Base-by-base conservation (phyloP, 2,888 invertebrate genomes). In the Nemotelus nigrinus region DNA sequence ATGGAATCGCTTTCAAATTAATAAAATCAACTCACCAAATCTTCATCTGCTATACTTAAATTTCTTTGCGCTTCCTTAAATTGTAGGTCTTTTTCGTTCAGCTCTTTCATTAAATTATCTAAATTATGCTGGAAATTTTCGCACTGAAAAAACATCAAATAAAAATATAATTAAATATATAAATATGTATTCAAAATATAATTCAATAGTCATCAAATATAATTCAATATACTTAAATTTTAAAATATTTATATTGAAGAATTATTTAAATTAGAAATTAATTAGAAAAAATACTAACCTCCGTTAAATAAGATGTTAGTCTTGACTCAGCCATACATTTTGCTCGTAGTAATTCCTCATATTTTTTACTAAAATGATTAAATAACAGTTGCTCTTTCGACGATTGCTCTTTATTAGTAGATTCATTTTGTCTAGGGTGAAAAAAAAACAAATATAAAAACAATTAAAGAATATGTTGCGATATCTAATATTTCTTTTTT, bases 1-100 rank as follows among this genome's bases (percentile, higher is more conserved):
- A 25, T 25, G 25, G 25, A 25, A 25, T 1, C 25, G 25, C 25
- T 25, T 25, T 25, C 25, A 25, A 25, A 25, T 1, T 25, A 25
- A 25, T 25, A 25, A 25, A 25, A 25, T 25, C 25, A 25, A 60
- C 39, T 80, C 82, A 87, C 86, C 84, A 94, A 88, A 84, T 93
- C 93, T 84, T 94, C 94, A 86, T 92, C 88, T n/a, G 91, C 84
- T 79, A 89, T 88, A 80, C 88, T 87, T 78, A 89, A 84, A 8
- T 85, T 86, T 79, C 88, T 86, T 78, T 84, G 84, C 76, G 88
- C 87, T 68, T 88, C 88, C 78, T 89, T 88, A 72, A 91, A 84
- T 80, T 90, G 89, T 65, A 88, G 88, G 82, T 91, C 90, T 78
- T 89, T 85, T 65, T 88, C 84, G 76, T 86, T 87, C 77, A 89